Evolutionary conservation across 1,140 invertebrate genomes (phyloP), one percentile per base, ranked within the genome.

Genomic region (Tetramorium alpestre): DNA sequence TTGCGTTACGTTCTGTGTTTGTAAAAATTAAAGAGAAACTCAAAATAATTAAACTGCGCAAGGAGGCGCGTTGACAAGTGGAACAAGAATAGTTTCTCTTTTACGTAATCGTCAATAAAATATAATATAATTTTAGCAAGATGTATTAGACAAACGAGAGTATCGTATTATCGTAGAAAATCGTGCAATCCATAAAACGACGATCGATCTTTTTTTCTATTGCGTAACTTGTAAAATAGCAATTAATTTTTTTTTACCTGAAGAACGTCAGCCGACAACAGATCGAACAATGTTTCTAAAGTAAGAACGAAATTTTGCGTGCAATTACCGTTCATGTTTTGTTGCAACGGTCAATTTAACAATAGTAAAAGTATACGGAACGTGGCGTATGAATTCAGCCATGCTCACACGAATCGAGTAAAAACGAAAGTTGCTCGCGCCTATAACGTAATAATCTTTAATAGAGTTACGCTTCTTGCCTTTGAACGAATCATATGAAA

Each of bases 341-440:
- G 7, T 58, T 10, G 33, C 33, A 58, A 58, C 16, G 16, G 3
- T 56, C 13, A 64, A 60, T 33, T 28, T 28, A 47, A 67, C 28
- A 54, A 64, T 49, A 3, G 25, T 49, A 78, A 78, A 78, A 78
- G 60, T 78, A 38, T 10, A 11, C 25, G 6, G 18, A 64, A 49
- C 7, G 1, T 0, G 10, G 25, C n/a, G 33, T 56, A 28, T 49
- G 10, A 44, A 60, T 56, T 70, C 38, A n/a, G 11, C 49, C 3
- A 10, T 7, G 13, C 28, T 64, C 13, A 22, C 2, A 47, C 81
- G 65, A 65, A 70, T 76, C 28, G 5, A 25, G 67, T 56, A 67
- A 88, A 77, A 89, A 89, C 16, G 82, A 89, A 88, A 89, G 84
- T 86, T 88, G 18, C 22, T 70, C 25, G 22, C 44, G 8, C 28